Base-by-base conservation (phyloP, 2,797 vertebrate genomes). In the Platyrinchus mystaceus region DNA sequence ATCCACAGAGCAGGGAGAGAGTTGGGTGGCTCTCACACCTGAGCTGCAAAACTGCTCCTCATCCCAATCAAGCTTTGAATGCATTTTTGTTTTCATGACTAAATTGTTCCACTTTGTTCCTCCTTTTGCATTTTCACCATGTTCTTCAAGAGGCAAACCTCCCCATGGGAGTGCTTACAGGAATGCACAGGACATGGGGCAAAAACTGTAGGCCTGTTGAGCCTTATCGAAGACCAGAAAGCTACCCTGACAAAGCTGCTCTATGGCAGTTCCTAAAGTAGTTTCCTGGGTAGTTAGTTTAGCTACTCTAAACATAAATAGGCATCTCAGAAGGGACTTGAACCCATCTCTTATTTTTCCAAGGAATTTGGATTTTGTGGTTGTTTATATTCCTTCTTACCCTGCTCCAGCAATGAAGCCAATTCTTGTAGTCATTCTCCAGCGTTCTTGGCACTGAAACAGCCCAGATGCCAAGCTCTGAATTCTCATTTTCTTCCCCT, bases 401-500 rank as follows among this genome's bases (percentile, higher is more conserved):
- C 26, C 39, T 53, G 47, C 46, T 90, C 41, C 80, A 87, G 41
- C 49, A 78, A 46, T 0, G 0, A 32, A 93, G 21, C 23, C 62
- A 66, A 73, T 84, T 62, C 30, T 52, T 37, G 27, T 3, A 93
- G 76, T 86, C 63, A 47, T 71, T 91, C 68, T 23, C 56, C 11
- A 11, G 39, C 24, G 30, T 62, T 81, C 66, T 79, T 91, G 93
- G 82, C 90, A 79, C 56, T n/a, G 7, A 23, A 69, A 52, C 28
- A 87, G 55, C 66, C 82, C 90, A 41, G 94, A 95, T 87, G 59
- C 94, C 93, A 93, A 76, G 78, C 76, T 87, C 21, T 89, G 92
- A 90, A 86, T 84, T 84, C 83, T 77, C 53, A 66, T 94, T 95
- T 96, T 93, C 67, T 96, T 83, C 58, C 37, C 50, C 55, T 70